Base-by-base conservation (phyloP, 1,140 invertebrate genomes). In the Panagrolaimus sp. region DNA sequence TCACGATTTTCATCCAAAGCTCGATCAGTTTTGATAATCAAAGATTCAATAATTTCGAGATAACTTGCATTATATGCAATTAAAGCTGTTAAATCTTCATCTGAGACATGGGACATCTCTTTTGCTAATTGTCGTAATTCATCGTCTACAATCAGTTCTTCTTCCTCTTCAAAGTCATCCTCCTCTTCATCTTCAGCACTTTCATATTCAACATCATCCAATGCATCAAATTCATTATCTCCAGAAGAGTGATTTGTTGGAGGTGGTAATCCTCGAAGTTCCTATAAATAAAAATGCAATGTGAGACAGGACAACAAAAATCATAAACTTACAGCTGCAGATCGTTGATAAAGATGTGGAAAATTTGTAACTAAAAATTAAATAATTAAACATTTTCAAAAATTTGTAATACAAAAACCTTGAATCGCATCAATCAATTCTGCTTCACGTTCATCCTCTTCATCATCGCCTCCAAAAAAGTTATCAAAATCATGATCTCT, bases 11-110 rank as follows among this genome's bases (percentile, higher is more conserved):
- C 52, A 14, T 17, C 28, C 17, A 58, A 58, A 2, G 52, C 52
- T 58, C 52, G 52, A 58, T 58, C 52, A 10, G 52, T 58, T 21
- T 58, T 58, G 17, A 21, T n/a, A 28, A 58, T 58, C 21, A 58
- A 28, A 12, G 21, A 21, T 17, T 58, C 52, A 21, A 58, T 58
- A 28, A 58, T 58, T 21, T 58, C 52, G 10, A 58, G 28, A 58
- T 58, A 58, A 10, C 21, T 26, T 14, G 21, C 14, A 58, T 58
- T 58, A 12, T 26, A 58, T 28, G 52, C 52, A 12, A 58, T 58
- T n/a, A 58, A 58, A 21, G 21, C 10, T 28, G 28, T 21, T 12
- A 58, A 17, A 14, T 58, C 52, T 21, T 58, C 52, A 58, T 58
- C 52, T 2, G 15, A 12, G 15, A 58, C 17, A 58, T 58, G 52